Conservation (phyloP, 2,113 vertebrate genomes). For the Peromyscus californicus region DNA sequence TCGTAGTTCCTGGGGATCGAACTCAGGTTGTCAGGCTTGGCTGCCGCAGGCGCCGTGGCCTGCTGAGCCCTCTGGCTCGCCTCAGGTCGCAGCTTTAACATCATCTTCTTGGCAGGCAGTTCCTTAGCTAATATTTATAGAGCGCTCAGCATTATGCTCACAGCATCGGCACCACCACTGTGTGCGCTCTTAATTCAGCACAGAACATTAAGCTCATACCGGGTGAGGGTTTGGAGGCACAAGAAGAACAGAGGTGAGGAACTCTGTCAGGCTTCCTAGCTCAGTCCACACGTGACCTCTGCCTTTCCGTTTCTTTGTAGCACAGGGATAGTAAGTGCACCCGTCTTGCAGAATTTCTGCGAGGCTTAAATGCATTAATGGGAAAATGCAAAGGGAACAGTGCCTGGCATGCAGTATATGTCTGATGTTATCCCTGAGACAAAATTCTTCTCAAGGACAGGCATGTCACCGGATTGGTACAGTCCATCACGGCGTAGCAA, state of each 20-base stretch:
- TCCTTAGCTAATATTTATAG: not conserved
- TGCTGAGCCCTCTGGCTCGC: not conserved
- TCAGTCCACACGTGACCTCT: not conserved
- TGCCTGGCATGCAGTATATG: not conserved
- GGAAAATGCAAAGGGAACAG: not conserved
- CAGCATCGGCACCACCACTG: not conserved
- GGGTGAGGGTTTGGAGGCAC: not conserved
- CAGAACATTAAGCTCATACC: not conserved
- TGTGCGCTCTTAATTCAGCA: slow-evolving; percentile 5
- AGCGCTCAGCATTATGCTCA: not conserved
- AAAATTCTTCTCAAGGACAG: not conserved
- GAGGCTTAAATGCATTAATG: not conserved
- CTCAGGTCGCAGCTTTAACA: not conserved
- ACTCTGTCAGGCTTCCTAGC: not conserved
- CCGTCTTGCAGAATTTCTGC: not conserved
- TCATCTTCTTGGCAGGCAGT: not conserved
- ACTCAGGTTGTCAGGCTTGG: not conserved
- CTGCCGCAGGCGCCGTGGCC: not conserved
- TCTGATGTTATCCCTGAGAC: not conserved
- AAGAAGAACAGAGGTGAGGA: not conserved
- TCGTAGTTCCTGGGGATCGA: not conserved
- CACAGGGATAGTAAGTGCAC: not conserved
- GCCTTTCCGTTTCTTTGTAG: not conserved
- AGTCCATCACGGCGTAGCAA: not conserved
- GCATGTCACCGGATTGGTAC: not conserved